Percentiles rank a stretch among this genome's conserved stretches.
phyloP scores from a whole-genome alignment of 2,113 vertebrate species.

The Aegithalos caudatus region DNA sequence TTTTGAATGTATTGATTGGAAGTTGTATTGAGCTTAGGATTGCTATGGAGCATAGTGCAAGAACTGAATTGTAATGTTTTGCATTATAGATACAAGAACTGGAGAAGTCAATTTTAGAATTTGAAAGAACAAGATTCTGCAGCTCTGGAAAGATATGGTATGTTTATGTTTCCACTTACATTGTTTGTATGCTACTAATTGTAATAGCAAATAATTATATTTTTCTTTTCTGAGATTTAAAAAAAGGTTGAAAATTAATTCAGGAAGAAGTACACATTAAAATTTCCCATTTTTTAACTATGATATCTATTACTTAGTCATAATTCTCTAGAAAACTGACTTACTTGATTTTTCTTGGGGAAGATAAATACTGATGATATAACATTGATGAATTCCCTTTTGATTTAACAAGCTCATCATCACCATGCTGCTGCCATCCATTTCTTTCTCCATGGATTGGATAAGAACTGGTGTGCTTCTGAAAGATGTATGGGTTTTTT shows the following conservation, averaged over 20 bases:
- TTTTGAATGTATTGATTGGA: not conserved
- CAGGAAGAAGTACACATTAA: not conserved
- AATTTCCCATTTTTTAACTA: not conserved
- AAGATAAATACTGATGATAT: not conserved
- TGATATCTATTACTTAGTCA: not conserved
- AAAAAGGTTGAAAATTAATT: not conserved
- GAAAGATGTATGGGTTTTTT: not conserved
- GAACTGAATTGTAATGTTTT: slow-evolving; percentile 67
- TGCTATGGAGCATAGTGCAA: not conserved
- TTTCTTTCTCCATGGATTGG: not conserved
- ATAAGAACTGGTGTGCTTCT: not conserved
- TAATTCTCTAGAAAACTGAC: not conserved
- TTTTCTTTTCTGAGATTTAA: not conserved
- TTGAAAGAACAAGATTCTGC: slow-evolving; percentile 62
- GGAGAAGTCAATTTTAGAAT: slow-evolving; percentile 61
- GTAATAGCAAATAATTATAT: not conserved
- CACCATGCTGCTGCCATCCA: not conserved
- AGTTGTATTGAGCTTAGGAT: not conserved
- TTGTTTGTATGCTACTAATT: not conserved
- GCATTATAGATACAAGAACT: slow-evolving; percentile 71
- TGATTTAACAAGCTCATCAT: not conserved
- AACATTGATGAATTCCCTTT: not conserved
- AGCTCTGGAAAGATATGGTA: slow-evolving; percentile 75
- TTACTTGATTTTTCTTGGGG: not conserved
- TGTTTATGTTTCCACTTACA: slow-evolving; percentile 46